Evolutionary conservation across 2,113 vertebrate species (phyloP).

Genomic region (Lepidothrix coronata): DNA sequence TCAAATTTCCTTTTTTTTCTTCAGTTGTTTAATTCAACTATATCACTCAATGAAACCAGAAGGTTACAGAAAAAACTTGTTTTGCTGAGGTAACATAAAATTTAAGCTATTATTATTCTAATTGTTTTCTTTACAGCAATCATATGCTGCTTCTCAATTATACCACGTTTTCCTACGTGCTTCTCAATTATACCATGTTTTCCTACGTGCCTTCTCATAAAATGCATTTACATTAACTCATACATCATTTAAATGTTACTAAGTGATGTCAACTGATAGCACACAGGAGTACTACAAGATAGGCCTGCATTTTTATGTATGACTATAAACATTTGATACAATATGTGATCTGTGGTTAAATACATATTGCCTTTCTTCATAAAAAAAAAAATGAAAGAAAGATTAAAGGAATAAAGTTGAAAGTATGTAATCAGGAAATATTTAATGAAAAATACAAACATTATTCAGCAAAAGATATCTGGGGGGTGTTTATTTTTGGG

Average conservation of each 20-base stretch:
- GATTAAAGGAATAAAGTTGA: background rate
- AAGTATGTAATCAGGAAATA: background rate
- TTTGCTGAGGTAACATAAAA: background rate
- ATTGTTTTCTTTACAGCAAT: background rate
- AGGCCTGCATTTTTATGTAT: background rate
- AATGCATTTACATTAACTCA: background rate
- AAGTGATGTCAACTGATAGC: background rate
- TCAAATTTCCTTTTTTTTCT: background rate
- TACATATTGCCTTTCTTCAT: background rate
- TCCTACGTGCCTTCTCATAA: background rate
- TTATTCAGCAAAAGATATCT: background rate
- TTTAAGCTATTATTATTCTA: background rate
- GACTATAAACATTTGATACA: background rate
- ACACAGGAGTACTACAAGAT: background rate
- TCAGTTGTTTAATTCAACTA: background rate
- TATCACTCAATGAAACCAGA: background rate
- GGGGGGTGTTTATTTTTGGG: fast-evolving
- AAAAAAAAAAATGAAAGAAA: background rate
- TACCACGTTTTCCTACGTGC: background rate
- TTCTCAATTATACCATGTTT: background rate
- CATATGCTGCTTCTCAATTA: background rate
- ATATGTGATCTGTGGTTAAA: background rate
- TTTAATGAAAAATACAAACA: background rate
- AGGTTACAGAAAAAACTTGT: background rate
- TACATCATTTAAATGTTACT: background rate